phyloP scores from a whole-genome alignment of 2,113 vertebrate genomes.

The Sorex araneus region DNA sequence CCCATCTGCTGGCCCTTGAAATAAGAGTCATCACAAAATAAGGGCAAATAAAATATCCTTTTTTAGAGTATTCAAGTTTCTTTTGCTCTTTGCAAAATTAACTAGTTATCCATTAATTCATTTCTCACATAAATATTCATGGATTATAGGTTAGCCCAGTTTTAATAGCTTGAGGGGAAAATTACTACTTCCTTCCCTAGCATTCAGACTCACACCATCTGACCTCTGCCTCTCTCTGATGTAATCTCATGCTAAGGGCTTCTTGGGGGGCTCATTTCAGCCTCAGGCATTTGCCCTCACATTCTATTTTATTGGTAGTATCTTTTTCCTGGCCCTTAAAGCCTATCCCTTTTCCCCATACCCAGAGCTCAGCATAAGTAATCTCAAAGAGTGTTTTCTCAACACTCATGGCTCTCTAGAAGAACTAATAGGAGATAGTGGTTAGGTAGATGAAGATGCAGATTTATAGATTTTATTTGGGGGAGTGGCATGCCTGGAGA shows the following conservation, averaged over 20 bases:
- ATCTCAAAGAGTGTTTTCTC: not conserved
- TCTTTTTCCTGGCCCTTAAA: slow-evolving; percentile 10
- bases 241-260: not conserved
- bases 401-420: not conserved
- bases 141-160: not conserved
- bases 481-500: no score
- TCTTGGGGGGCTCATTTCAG: not conserved
- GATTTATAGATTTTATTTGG: no score
- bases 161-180: not conserved
- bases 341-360: not conserved
- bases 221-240: not conserved
- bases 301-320: slow-evolving; percentile 29
- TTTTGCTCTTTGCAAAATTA: slow-evolving; percentile 37
- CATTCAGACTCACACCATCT: not conserved
- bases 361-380: slow-evolving; percentile 7
- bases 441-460: not conserved
- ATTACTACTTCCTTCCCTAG: not conserved
- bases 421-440: not conserved
- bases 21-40: not conserved
- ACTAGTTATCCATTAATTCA: slow-evolving; percentile 14
- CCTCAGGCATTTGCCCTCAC: not conserved
- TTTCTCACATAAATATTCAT: slow-evolving; percentile 37
- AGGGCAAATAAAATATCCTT: not conserved
- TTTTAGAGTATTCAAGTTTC: not conserved
- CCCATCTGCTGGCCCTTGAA: not conserved